Conservation (phyloP, 2,113 vertebrate species). For the Vulpes ferrilata region DNA sequence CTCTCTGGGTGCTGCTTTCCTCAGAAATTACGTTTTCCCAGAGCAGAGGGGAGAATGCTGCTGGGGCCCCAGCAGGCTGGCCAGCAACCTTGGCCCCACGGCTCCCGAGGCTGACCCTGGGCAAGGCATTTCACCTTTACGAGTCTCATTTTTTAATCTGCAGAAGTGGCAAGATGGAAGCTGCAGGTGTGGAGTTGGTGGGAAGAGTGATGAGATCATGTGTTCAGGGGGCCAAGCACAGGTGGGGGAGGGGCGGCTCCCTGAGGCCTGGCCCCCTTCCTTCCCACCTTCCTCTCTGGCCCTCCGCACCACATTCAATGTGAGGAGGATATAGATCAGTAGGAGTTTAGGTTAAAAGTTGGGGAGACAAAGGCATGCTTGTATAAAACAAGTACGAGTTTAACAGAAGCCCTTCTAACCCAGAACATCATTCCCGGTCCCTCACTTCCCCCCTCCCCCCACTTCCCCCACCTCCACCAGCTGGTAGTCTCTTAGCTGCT, state of each 20-base stretch:
- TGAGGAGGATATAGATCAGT: background rate
- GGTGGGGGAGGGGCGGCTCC: background rate
- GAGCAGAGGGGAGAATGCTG: background rate
- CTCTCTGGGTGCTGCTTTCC: background rate
- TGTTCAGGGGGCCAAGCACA: background rate
- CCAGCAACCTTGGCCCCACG: background rate
- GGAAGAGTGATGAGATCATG: background rate
- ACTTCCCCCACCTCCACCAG: background rate
- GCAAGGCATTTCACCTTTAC: background rate
- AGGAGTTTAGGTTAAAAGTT: conserved; percentile 5
- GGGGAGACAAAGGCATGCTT: background rate
- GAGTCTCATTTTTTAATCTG: background rate
- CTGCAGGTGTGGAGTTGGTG: background rate
- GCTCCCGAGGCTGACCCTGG: background rate
- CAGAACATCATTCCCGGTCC: too few relatives aligned
- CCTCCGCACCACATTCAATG: background rate
- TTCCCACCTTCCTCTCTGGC: background rate
- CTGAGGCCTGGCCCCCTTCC: background rate
- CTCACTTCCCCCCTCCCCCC: too few relatives aligned
- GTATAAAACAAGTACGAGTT: background rate
- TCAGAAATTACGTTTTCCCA: background rate
- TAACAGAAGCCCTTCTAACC: background rate
- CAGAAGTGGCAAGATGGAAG: background rate
- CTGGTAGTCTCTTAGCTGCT: background rate
- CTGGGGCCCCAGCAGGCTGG: background rate